Percentiles rank a stretch among this genome's conserved stretches.
phyloP scores from a whole-genome alignment of 1,140 invertebrate species.

The Drosophila murphyi region DNA sequence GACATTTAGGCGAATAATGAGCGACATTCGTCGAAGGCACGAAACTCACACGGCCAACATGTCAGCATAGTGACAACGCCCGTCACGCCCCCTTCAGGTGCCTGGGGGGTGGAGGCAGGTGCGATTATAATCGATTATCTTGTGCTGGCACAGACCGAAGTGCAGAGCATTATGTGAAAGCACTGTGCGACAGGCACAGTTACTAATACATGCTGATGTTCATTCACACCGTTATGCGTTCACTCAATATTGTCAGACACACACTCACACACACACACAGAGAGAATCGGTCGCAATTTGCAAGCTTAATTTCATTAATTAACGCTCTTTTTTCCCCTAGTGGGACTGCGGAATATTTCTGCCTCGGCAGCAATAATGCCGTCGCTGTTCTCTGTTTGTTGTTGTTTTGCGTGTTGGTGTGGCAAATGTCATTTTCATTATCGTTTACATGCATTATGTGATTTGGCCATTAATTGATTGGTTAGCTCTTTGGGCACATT shows the following conservation, averaged over 20 bases:
- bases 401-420: slow-evolving; percentile 43
- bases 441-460: slow-evolving; percentile 79
- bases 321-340: slow-evolving; percentile 21
- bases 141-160: not conserved
- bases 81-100: slow-evolving; percentile 34
- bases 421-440: slow-evolving; percentile 76
- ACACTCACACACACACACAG: not conserved
- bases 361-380: slow-evolving; percentile 36
- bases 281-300: slow-evolving; percentile 41
- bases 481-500: slow-evolving; percentile 34
- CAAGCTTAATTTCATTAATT: slow-evolving; percentile 77
- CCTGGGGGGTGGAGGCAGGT: slow-evolving; percentile 28
- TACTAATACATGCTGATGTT: too few relatives aligned
- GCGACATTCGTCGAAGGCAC: slow-evolving; percentile 44
- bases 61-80: slow-evolving; percentile 20
- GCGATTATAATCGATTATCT: slow-evolving; percentile 69
- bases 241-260: not conserved
- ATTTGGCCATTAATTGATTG: slow-evolving; percentile 78
- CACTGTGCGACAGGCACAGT: slow-evolving; percentile 21
- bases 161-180: slow-evolving; percentile 4
- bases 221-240: too few relatives aligned
- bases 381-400: slow-evolving; percentile 5
- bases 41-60: slow-evolving; percentile 28
- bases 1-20: slow-evolving; percentile 76
- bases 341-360: slow-evolving; percentile 41